These are phyloP conservation scores for Prionailurus viverrinus DNA, from an alignment of 2,113 vertebrate species.

Conservation along the genomic window DNA sequence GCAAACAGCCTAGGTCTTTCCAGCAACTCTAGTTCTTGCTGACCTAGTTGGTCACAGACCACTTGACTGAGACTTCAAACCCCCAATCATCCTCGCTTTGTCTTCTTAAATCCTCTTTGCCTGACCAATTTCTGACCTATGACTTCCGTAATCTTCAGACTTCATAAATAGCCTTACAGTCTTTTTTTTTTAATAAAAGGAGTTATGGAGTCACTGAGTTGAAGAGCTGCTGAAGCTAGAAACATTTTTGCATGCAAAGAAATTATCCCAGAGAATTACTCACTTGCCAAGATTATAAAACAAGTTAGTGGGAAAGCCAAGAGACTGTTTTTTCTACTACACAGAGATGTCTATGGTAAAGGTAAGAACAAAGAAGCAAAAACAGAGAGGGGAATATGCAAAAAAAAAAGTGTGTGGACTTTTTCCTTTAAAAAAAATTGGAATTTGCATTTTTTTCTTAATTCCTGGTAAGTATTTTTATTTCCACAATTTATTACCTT, in stretches of 20 bases:
- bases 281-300: slow-evolving; percentile 3
- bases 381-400: not conserved
- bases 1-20: not conserved
- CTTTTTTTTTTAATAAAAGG: not conserved
- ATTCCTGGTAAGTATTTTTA: slow-evolving; percentile 37
- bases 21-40: not conserved
- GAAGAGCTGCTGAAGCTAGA: not conserved
- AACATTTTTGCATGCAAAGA: not conserved
- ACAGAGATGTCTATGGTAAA: not conserved
- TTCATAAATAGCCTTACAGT: not conserved
- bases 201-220: not conserved
- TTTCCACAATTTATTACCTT: not conserved
- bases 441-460: slow-evolving; percentile 22
- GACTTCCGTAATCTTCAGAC: not conserved
- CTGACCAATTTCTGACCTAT: slow-evolving; percentile 7
- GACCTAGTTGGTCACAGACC: not conserved
- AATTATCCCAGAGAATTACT: not conserved
- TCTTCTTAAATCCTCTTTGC: slow-evolving; percentile 15
- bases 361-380: not conserved
- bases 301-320: not conserved
- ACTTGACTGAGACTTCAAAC: not conserved
- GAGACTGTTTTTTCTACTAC: not conserved
- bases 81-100: not conserved
- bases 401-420: not conserved
- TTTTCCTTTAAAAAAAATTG: not conserved